phyloP scores from a whole-genome alignment of 23 tunicate species.

The Diplosoma virens region DNA sequence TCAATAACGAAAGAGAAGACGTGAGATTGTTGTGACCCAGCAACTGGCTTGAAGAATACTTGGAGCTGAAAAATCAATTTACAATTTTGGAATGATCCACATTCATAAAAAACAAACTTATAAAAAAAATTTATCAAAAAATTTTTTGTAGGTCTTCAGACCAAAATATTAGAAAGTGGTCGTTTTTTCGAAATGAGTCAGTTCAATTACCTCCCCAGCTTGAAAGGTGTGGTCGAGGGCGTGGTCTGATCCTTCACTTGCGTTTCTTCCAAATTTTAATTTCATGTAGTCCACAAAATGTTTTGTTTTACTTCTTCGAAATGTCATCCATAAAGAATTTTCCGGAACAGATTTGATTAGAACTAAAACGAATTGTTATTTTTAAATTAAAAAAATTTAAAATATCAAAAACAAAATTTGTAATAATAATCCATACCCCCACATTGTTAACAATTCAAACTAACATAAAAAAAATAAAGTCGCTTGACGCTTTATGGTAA shows the following conservation, averaged over 20 bases:
- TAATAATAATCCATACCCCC: no score
- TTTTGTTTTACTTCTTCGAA: neutral
- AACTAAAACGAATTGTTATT: neutral
- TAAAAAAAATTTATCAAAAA: no score
- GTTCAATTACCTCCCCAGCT: slow-evolving; percentile 12
- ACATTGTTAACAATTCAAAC: no score
- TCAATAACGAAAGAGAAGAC: neutral
- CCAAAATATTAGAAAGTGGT: no score
- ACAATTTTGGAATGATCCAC: no score
- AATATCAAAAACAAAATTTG: no score
- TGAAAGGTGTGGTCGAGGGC: neutral
- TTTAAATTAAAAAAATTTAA: no score
- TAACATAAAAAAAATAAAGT: no score
- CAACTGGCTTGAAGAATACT: neutral
- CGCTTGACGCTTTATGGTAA: no score
- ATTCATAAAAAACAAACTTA: no score
- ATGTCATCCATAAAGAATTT: slow-evolving; percentile 2
- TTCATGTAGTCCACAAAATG: slow-evolving; percentile 10
- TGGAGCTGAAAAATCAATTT: slow-evolving; percentile 6
- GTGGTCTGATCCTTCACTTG: slow-evolving; percentile 3
- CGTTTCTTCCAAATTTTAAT: neutral
- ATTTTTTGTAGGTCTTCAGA: no score
- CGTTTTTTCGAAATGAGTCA: no score
- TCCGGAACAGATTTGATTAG: neutral
- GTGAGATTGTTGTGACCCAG: neutral